phyloP scores from a whole-genome alignment of 2,888 invertebrate genomes.

The Napeogenes sylphis region DNA sequence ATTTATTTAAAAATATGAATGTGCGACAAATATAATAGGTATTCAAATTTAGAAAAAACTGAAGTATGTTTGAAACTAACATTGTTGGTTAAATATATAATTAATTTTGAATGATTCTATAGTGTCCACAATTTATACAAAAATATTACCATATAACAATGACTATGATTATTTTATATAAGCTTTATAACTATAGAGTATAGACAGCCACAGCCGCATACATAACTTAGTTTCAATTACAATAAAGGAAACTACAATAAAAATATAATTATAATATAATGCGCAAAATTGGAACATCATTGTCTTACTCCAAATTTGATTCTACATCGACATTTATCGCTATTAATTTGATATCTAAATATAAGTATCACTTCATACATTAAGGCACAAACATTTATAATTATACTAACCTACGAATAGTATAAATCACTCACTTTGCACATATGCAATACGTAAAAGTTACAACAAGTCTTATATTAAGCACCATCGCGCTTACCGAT shows the following conservation, averaged over 20 bases:
- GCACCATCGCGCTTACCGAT: constrained; percentile 38
- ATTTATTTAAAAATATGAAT: background rate
- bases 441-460: constrained; percentile 43
- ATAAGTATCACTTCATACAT: constrained; percentile 49
- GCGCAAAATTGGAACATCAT: constrained; percentile 39
- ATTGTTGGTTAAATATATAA: background rate
- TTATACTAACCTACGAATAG: constrained; percentile 39
- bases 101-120: background rate
- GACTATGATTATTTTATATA: constrained; percentile 58
- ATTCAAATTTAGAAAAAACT: too few species aligned
- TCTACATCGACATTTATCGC: constrained; percentile 7
- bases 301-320: constrained; percentile 29
- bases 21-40: too few species aligned
- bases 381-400: constrained; percentile 60
- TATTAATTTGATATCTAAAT: constrained; percentile 22
- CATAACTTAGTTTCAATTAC: constrained; percentile 45
- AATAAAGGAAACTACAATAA: constrained; percentile 30
- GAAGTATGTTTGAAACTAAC: too few species aligned
- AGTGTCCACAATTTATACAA: too few species aligned
- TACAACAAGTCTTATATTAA: constrained; percentile 52
- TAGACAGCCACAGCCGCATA: constrained; percentile 66
- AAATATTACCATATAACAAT: constrained; percentile 30
- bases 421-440: constrained; percentile 43
- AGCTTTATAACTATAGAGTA: constrained; percentile 38
- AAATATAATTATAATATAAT: constrained; percentile 36